Evolutionary conservation across 2,113 vertebrate species (phyloP).

Genomic region (Garra rufa): DNA sequence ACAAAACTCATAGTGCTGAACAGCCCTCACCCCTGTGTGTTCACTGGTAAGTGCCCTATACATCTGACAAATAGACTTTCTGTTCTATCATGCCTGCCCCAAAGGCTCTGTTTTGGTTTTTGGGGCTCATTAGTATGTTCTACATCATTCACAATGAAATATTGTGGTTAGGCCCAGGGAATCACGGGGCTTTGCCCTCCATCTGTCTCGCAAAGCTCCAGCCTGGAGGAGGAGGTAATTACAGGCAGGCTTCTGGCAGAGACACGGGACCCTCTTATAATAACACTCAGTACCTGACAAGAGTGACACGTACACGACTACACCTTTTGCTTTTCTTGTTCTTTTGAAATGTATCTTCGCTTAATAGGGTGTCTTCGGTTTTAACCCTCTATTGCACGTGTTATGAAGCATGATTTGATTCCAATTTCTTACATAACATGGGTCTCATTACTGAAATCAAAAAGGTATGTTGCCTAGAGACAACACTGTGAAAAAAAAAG

Average conservation of each 20-base stretch:
- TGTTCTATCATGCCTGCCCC: background rate
- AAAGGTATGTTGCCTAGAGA: slow-evolving; percentile 18
- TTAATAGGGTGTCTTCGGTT: background rate
- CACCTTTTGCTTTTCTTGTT: slow-evolving; percentile 2
- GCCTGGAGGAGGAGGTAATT: slow-evolving; percentile 66
- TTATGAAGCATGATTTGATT: slow-evolving; percentile 13
- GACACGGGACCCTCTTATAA: slow-evolving; percentile 26
- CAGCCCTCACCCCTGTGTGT: slow-evolving; percentile 94
- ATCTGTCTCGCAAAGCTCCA: slow-evolving; percentile 62
- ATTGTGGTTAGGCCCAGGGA: slow-evolving; percentile 57
- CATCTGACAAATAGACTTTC: background rate
- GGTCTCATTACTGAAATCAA: slow-evolving; percentile 15
- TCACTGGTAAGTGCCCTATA: slow-evolving; percentile 81
- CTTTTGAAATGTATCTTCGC: background rate
- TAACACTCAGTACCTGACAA: background rate
- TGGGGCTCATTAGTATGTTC: slow-evolving; percentile 58
- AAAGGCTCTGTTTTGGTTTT: slow-evolving; percentile 54
- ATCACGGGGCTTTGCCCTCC: slow-evolving; percentile 58
- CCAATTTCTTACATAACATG: background rate
- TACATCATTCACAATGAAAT: slow-evolving; percentile 62
- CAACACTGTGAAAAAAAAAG: background rate
- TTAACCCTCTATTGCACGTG: background rate
- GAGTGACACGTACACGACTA: background rate
- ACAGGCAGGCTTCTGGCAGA: slow-evolving; percentile 55
- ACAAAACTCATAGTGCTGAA: slow-evolving; percentile 94